Base-by-base conservation (phyloP, 2,797 vertebrate genomes). In the Epinephelus malabaricus region DNA sequence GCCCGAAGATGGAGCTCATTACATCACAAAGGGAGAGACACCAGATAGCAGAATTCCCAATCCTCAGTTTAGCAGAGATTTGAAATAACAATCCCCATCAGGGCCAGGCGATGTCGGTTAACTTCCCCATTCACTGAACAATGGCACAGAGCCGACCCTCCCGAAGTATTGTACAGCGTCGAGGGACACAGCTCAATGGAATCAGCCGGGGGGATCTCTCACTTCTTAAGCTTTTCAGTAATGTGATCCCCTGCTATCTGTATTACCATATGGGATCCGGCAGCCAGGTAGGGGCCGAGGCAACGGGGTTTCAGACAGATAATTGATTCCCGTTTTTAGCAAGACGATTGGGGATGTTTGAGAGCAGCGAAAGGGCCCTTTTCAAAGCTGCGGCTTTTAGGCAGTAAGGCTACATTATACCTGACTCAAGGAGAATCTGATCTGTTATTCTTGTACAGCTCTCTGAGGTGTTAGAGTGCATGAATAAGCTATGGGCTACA, bases 401-500 rank as follows among this genome's bases (percentile, higher is more conserved):
- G 46, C 84, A 75, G 81, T 87, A 76, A 90, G 82, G 78, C 90
- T 86, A 89, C 90, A 92, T 94, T 93, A 92, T 94, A 92, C 87
- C 90, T 86, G 86, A 94, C 78, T 91, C 76, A 87, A 86, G 87
- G 78, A 89, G 79, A 86, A 92, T 89, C 92, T 84, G 85, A 92
- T 93, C 86, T 90, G 89, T 93, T 92, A 93, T 93, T 88, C 88
- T 85, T 89, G 84, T 86, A 84, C 69, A 79, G 84, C 81, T 88
- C 82, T 90, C 86, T 49, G 64, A 88, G 81, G 91, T 92, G 89
- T 92, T 90, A 79, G 68, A 78, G 84, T 80, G 81, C 89, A 91
- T 91, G 86, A 94, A 94, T 92, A 93, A 94, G 88, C 90, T 86
- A 87, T 89, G 78, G 87, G 85, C 77, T 89, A 91, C 90, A 92